Conservation (phyloP, 1,140 invertebrate genomes). For the Reticulitermes speratus region DNA sequence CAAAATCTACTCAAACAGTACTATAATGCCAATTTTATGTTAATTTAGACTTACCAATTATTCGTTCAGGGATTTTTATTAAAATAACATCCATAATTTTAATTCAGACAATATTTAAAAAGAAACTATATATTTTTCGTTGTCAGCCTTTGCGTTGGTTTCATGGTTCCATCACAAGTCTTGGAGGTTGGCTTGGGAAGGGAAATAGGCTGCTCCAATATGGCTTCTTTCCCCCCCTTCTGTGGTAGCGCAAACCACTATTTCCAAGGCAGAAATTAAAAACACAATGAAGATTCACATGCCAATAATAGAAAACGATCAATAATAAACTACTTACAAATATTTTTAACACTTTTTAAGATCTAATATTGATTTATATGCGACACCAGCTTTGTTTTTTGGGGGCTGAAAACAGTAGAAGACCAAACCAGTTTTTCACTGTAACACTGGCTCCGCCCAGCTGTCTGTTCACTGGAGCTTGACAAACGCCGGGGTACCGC, state of each 20-base stretch:
- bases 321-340: neutral
- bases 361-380: neutral
- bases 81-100: neutral
- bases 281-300: neutral
- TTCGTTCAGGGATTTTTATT: neutral
- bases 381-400: neutral
- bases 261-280: neutral
- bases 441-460: constrained; percentile 1
- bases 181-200: constrained; percentile 11
- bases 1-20: constrained; percentile 17
- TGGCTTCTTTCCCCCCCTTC: neutral
- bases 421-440: neutral
- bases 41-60: neutral
- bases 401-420: neutral
- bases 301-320: neutral
- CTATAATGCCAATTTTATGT: neutral
- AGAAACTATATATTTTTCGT: neutral
- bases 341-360: neutral
- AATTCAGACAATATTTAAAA: constrained; percentile 10
- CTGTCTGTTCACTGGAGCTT: constrained; percentile 9
- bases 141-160: neutral
- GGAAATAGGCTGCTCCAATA: neutral
- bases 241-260: neutral
- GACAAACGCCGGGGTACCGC: neutral
- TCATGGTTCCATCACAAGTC: neutral